Evolutionary conservation across 1,140 invertebrate species (phyloP).

Genomic region (Drosophila kepulauana): DNA sequence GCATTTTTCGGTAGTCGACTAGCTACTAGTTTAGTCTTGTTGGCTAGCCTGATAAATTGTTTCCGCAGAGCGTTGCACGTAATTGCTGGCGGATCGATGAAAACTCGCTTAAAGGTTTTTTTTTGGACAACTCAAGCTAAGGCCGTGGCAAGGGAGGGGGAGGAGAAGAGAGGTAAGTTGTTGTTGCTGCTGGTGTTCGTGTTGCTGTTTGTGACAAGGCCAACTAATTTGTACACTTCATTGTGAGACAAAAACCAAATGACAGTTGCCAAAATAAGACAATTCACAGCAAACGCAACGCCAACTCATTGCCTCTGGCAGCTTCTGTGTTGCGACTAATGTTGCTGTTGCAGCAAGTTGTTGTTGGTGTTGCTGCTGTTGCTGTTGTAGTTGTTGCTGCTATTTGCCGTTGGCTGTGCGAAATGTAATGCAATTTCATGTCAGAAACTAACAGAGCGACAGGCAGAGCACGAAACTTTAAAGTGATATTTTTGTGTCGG

Average conservation of each 20-base stretch:
- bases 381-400: conserved; percentile 8
- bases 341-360: not conserved
- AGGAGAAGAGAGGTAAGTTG: conserved; percentile 6
- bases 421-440: conserved; percentile 83
- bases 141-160: not conserved
- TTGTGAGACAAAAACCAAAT: conserved; percentile 59
- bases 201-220: conserved; percentile 69
- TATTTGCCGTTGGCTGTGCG: conserved; percentile 52
- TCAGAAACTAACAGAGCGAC: conserved; percentile 80
- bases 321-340: not conserved
- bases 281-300: conserved; percentile 52
- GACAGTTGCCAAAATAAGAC: conserved; percentile 80
- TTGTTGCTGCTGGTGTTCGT: conserved; percentile 24
- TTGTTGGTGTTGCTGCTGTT: conserved; percentile 3
- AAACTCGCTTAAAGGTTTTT: conserved; percentile 73
- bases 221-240: conserved; percentile 83
- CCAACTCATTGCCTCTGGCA: conserved; percentile 46
- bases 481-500: conserved; percentile 82
- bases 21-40: conserved; percentile 57
- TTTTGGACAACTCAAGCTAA: conserved; percentile 41
- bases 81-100: conserved; percentile 80
- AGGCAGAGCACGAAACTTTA: conserved; percentile 71
- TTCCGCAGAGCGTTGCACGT: conserved; percentile 77
- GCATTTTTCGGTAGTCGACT: conserved; percentile 14
- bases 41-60: conserved; percentile 81